These are phyloP conservation scores for Trochalopteron elliotii DNA, from an alignment of 2,113 vertebrate species.

Conservation along the genomic window DNA sequence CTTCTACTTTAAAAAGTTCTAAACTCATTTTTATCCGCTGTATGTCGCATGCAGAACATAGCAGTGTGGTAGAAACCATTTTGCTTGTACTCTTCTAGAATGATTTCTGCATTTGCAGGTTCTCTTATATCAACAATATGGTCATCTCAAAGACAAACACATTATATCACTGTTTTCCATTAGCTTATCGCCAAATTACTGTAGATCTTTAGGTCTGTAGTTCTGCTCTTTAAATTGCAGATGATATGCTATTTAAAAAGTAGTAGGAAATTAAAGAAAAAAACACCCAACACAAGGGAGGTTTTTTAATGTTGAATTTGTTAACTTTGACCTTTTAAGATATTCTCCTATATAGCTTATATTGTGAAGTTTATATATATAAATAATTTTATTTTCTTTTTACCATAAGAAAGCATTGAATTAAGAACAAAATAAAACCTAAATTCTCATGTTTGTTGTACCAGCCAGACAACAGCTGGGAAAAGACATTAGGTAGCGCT, in stretches of 20 bases:
- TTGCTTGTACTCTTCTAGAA: neutral
- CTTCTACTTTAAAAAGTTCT: neutral
- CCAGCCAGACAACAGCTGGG: neutral
- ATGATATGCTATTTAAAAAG: neutral
- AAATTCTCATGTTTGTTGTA: neutral
- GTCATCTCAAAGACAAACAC: neutral
- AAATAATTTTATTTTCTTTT: neutral
- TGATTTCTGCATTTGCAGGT: neutral
- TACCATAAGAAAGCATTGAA: neutral
- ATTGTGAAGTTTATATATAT: neutral
- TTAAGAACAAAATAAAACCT: neutral
- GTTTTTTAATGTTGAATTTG: neutral
- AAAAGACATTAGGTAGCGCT: neutral
- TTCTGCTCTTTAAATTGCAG: neutral
- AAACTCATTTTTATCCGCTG: neutral
- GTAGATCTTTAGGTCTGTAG: neutral
- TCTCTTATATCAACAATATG: neutral
- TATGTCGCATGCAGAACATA: neutral
- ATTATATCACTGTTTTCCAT: neutral
- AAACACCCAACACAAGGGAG: neutral
- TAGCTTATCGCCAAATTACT: neutral
- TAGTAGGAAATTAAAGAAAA: neutral
- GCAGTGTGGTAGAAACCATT: neutral
- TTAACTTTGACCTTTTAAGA: neutral
- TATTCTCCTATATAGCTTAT: neutral